Base-by-base conservation (phyloP, 2,888 invertebrate genomes). In the Azorinus chamasolen region DNA sequence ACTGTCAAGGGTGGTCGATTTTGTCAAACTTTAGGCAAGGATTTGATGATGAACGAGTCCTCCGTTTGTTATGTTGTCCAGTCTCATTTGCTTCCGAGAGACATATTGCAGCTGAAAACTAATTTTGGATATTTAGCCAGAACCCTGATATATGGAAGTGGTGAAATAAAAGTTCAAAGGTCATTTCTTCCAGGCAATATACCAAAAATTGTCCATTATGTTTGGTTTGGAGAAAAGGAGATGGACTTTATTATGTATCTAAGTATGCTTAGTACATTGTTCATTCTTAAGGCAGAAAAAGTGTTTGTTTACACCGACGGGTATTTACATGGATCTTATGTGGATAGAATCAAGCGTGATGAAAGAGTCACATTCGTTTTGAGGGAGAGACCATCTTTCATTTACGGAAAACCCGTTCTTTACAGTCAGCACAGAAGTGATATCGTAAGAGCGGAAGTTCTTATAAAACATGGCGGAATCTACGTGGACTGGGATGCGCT, bases 401-500 rank as follows among this genome's bases (percentile, higher is more conserved):
- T 89, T 10, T 89, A 62, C 37, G 89, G 89, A 18, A 83, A 86
- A 5, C 25, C 61, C 12, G 81, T 91, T 18, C 68, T 84, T 43
- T 89, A 88, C 70, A 76, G 72, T 5, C 88, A 89, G 20, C 88
- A 91, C 57, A 85, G 86, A 64, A 91, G 90, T 66, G 92, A 92
- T 70, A 77, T 92, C 6, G 86, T 91, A 5, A 64, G 91, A 8
- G 91, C 90, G 1, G 91, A 92, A 32, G 80, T 90, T 24, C 80
- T 92, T 66, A 83, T 89, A 20, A 89, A 89, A 73, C 91, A 91
- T 71, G 92, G 92, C 32, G 92, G 92, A 5, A 86, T 92, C n/a
- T 92, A 91, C 72, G 82, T 89, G 41, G 92, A 92, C 71, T 91
- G 90, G 83, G 92, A 92, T 61, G 92, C 88, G 8, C 76, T 91